phyloP scores from a whole-genome alignment of 2,113 vertebrate genomes.

The Petaurus breviceps region DNA sequence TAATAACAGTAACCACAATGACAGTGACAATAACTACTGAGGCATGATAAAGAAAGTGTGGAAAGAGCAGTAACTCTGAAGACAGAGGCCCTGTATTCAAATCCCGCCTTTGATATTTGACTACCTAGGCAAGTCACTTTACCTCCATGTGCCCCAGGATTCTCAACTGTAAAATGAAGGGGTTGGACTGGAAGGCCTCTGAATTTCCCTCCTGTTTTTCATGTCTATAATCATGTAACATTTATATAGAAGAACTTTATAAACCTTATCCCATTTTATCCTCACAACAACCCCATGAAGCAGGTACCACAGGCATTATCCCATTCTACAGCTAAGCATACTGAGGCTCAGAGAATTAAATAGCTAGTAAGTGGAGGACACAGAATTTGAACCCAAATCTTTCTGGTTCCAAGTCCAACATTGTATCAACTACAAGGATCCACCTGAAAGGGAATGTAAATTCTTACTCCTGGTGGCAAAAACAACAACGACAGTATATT shows the following conservation, averaged over 20 bases:
- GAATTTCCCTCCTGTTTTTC: neutral
- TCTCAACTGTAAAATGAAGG: neutral
- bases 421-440: neutral
- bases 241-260: neutral
- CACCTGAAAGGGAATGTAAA: neutral
- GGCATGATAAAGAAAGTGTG: neutral
- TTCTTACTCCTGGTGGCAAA: neutral
- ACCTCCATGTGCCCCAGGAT: neutral
- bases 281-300: neutral
- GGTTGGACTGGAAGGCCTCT: neutral
- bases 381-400: neutral
- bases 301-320: neutral
- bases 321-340: neutral
- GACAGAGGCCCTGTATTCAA: neutral
- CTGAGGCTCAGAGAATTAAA: neutral
- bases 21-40: neutral
- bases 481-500: neutral
- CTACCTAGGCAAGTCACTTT: neutral
- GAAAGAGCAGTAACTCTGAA: neutral
- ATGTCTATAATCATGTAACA: neutral
- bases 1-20: neutral
- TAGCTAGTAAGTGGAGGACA: neutral
- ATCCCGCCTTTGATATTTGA: neutral
- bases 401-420: neutral
- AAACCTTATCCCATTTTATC: neutral